A percentile compares a stretch with the other conserved stretches of the same genome.
Evolutionary conservation across 2,113 vertebrate species (phyloP).

Genomic region (Ellobius talpinus): DNA sequence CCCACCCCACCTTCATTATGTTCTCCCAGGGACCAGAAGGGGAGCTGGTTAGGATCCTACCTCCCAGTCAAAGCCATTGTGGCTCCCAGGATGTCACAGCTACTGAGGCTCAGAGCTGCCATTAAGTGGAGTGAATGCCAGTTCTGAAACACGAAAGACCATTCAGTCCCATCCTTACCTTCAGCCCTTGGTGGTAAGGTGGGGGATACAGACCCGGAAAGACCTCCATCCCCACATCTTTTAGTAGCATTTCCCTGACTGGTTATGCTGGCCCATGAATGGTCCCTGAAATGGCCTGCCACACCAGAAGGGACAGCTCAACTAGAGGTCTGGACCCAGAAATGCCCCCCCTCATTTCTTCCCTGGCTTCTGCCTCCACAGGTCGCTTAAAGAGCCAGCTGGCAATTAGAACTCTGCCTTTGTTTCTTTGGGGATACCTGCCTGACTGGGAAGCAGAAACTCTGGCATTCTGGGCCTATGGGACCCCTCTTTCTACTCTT

Average conservation of each 20-base stretch:
- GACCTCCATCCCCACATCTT: not conserved
- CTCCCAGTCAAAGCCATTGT: not conserved
- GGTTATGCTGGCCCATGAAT: not conserved
- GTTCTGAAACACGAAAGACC: not conserved
- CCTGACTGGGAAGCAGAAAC: not conserved
- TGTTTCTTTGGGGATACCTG: not conserved
- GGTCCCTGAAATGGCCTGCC: not conserved
- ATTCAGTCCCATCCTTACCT: not conserved
- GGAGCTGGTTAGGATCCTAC: not conserved
- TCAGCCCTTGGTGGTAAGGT: not conserved
- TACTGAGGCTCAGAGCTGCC: not conserved
- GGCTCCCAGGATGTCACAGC: not conserved
- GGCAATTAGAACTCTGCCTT: not conserved
- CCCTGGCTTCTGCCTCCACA: not conserved
- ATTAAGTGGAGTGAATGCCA: not conserved
- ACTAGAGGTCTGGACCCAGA: not conserved
- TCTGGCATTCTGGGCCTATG: not conserved
- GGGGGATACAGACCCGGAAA: not conserved
- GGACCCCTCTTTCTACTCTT: not conserved
- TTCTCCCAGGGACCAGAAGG: not conserved
- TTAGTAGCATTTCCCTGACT: not conserved
- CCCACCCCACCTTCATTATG: not conserved
- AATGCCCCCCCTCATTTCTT: not conserved
- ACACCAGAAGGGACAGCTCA: not conserved
- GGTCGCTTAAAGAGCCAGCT: not conserved